phyloP scores from a whole-genome alignment of 2,888 invertebrate species.

The Rhingia rostrata region DNA sequence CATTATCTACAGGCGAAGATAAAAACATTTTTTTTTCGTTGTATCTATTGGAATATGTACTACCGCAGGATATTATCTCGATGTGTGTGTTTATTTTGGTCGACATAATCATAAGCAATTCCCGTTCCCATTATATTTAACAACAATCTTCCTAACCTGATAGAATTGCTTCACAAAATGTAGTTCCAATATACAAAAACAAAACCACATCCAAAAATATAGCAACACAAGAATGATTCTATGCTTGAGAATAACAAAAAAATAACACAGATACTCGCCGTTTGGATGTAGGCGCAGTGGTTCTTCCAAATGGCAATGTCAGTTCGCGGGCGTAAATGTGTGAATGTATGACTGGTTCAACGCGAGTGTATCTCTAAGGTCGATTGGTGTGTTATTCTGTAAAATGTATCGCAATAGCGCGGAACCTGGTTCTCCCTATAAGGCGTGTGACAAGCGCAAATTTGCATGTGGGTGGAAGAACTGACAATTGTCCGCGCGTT shows the following conservation, averaged over 20 bases:
- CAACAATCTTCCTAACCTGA: slow-evolving; percentile 29
- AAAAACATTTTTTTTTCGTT: neutral
- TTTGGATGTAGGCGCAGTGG: slow-evolving; percentile 17
- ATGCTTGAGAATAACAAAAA: slow-evolving; percentile 6
- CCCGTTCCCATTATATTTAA: slow-evolving; percentile 6
- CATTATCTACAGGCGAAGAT: slow-evolving; percentile 29
- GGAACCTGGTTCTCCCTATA: slow-evolving; percentile 62
- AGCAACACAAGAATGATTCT: slow-evolving; percentile 21
- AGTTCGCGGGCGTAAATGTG: slow-evolving; percentile 43
- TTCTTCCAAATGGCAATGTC: slow-evolving; percentile 40
- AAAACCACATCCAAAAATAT: neutral
- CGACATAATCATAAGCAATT: neutral
- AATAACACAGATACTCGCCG: neutral
- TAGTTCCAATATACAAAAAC: slow-evolving; percentile 3
- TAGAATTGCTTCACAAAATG: slow-evolving; percentile 27
- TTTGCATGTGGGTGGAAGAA: slow-evolving; percentile 66
- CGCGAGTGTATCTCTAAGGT: slow-evolving; percentile 54
- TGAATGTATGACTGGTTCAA: slow-evolving; percentile 28
- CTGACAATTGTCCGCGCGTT: slow-evolving; percentile 46
- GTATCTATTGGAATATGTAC: slow-evolving; percentile 32
- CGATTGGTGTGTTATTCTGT: slow-evolving; percentile 44
- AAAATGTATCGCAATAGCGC: slow-evolving; percentile 58
- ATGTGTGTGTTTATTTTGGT: slow-evolving; percentile 16
- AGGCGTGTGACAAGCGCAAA: slow-evolving; percentile 45
- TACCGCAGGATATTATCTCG: neutral